Evolutionary conservation across 2,888 invertebrate genomes (phyloP).

Genomic region (Plebejus anna): DNA sequence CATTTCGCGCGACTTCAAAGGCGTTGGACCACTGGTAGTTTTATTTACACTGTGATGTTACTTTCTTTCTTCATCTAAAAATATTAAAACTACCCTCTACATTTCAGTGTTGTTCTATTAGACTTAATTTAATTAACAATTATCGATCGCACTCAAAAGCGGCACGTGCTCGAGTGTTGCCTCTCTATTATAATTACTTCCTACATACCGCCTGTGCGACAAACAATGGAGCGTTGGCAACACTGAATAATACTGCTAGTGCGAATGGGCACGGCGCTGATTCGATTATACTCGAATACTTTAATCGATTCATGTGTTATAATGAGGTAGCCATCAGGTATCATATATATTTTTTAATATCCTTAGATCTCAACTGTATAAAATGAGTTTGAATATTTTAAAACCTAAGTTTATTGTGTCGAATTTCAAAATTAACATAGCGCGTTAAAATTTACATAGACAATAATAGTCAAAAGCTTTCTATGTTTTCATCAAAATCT

Average conservation of each 20-base stretch:
- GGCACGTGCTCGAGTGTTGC: constrained; percentile 60
- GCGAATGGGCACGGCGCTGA: constrained; percentile 28
- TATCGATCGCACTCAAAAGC: constrained; percentile 38
- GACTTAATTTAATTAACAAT: constrained; percentile 46
- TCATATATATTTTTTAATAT: neutral
- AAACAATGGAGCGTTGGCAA: constrained; percentile 54
- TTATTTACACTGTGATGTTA: too few relatives aligned
- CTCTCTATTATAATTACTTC: constrained; percentile 74
- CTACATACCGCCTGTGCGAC: constrained; percentile 59
- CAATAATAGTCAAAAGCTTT: neutral
- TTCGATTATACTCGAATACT: constrained; percentile 24
- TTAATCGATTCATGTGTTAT: constrained; percentile 15
- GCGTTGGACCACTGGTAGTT: too few relatives aligned
- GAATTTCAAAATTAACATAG: neutral
- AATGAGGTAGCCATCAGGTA: neutral
- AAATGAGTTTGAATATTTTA: neutral
- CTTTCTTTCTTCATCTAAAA: neutral
- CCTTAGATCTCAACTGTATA: neutral
- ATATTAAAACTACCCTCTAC: constrained; percentile 15
- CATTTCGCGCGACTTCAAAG: too few relatives aligned
- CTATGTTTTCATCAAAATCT: neutral
- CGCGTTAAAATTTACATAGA: neutral
- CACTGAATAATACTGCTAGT: constrained; percentile 54
- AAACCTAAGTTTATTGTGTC: neutral
- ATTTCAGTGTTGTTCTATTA: constrained; percentile 34